phyloP scores from a whole-genome alignment of 2,113 vertebrate species.

The Mesembrinibis cayennensis region DNA sequence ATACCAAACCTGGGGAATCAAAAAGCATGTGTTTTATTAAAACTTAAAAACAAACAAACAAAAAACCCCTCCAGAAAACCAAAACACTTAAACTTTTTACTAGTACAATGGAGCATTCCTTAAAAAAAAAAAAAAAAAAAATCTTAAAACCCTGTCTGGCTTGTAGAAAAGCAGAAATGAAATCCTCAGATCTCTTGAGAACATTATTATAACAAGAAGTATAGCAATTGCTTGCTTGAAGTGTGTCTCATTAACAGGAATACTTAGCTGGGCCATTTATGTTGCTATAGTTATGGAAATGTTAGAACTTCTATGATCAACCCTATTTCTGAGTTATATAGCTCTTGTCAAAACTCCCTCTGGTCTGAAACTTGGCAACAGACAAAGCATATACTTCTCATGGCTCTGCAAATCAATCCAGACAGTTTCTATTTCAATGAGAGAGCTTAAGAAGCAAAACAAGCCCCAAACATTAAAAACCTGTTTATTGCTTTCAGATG shows the following conservation, averaged over 20 bases:
- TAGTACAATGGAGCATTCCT: not conserved
- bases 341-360: slow-evolving; percentile 34
- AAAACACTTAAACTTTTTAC: not conserved
- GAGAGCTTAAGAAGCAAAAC: slow-evolving; percentile 45
- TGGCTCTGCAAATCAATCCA: slow-evolving; percentile 2
- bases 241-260: slow-evolving; percentile 37
- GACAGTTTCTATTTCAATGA: slow-evolving; percentile 34
- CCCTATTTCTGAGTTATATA: slow-evolving; percentile 1
- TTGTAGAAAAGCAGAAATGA: slow-evolving; percentile 7
- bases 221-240: not conserved
- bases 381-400: not conserved
- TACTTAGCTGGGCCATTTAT: slow-evolving; percentile 38
- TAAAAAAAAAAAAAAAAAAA: not conserved
- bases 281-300: slow-evolving; percentile 51
- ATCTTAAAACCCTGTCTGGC: not conserved
- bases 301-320: slow-evolving; percentile 20
- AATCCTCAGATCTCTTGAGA: slow-evolving; percentile 8
- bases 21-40: not conserved
- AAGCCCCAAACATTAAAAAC: not conserved
- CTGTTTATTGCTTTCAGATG: slow-evolving; percentile 63
- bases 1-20: slow-evolving; percentile 80
- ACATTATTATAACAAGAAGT: not conserved
- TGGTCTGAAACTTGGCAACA: slow-evolving; percentile 18
- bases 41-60: not conserved
- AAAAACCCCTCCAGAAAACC: not conserved